Evolutionary conservation across 2,888 invertebrate genomes (phyloP), one percentile per base, ranked within the genome.

Genomic region (Miltochrista miniata): DNA sequence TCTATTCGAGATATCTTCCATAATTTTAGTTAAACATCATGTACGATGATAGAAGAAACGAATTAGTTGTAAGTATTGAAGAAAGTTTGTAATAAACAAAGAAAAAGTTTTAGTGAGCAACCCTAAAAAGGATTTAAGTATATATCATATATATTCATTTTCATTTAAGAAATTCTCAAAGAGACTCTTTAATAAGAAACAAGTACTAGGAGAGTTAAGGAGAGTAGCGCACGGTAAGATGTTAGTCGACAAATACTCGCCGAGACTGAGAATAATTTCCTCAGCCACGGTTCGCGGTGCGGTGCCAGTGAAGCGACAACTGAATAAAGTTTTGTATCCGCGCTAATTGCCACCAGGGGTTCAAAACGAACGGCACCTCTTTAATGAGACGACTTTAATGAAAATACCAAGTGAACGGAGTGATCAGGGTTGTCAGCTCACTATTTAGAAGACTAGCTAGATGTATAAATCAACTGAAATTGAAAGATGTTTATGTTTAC

Each of bases 311-410:
- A 64, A 66, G 68, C 76, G 75, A 77, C 81, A 79, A 81, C 83
- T 83, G 83, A 83, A 85, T 85, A 83, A 86, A 86, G 81, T 87
- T 87, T 81, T 81, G 80, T 76, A 76, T 10, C 76, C 70, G 80
- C 76, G 82, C 77, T 87, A 88, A 88, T 88, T 89, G 83, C 84
- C 81, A 82, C 72, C 79, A 76, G 78, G 75, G 73, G 67, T 59
- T 72, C 76, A 74, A 77, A 79, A 69, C 77, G 75, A 76, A 72
- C 69, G 81, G 81, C 81, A 80, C 80, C 83, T 82, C 84, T 83
- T 79, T 87, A 89, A 87, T 88, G 89, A 87, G 85, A 85, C 84
- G 83, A 84, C 83, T 87, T 85, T 88, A 90, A 87, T 88, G 84
- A 84, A 87, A 86, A 88, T 87, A 79, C 85, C 82, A 72, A 76